Percentiles rank a stretch among this genome's conserved stretches.
Evolutionary conservation across 2,113 vertebrate species (phyloP).

Genomic region (Colistium nudipinnis): DNA sequence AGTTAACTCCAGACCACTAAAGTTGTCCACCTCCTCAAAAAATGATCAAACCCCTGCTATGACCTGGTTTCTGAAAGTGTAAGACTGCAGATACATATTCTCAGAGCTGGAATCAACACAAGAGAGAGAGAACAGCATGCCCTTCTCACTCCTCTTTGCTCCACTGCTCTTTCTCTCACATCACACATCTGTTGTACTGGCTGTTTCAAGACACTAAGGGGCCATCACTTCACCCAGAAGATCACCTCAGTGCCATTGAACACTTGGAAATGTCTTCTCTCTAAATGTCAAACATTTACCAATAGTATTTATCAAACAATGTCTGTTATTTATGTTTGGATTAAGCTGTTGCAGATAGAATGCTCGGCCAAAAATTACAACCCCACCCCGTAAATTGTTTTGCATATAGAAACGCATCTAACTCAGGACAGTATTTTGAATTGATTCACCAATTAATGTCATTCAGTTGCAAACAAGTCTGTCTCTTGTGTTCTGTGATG

Average conservation of each 20-base stretch:
- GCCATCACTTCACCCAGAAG: constrained; percentile 20
- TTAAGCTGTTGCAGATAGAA: not conserved
- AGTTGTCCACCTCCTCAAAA: constrained; percentile 49
- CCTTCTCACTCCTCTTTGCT: not conserved
- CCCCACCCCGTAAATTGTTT: too few species aligned
- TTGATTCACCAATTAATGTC: too few species aligned
- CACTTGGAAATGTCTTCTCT: not conserved
- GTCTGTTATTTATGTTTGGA: too few species aligned
- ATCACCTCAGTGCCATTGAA: not conserved
- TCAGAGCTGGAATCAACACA: not conserved
- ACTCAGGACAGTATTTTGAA: too few species aligned
- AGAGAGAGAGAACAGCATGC: constrained; percentile 1
- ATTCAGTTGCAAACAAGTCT: too few species aligned
- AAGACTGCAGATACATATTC: not conserved
- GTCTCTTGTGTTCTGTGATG: too few species aligned
- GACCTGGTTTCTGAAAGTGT: constrained; percentile 37
- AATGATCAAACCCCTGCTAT: constrained; percentile 24
- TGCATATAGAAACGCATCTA: too few species aligned
- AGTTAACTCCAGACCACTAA: constrained; percentile 27
- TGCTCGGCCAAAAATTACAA: not conserved
- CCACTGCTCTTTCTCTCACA: not conserved
- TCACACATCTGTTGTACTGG: constrained; percentile 15
- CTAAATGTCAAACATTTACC: too few species aligned
- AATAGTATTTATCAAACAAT: not conserved
- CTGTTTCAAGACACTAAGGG: constrained; percentile 30